phyloP scores from a whole-genome alignment of 1,140 invertebrate genomes.

The Leptinotarsa undecemlineata region DNA sequence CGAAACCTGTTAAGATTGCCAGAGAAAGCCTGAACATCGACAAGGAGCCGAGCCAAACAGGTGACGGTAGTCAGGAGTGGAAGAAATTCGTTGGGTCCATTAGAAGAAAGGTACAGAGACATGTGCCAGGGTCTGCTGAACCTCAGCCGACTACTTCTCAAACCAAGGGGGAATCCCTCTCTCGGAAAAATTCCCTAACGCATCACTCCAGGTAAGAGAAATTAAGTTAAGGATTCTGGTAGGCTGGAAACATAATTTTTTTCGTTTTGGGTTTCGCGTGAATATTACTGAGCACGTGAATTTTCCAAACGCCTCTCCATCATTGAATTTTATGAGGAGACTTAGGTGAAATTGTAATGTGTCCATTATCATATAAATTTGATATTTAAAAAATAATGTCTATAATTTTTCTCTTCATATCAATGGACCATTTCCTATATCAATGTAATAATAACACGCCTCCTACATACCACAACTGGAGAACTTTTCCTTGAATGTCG shows the following conservation, averaged over 20 bases:
- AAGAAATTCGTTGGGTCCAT: constrained; percentile 53
- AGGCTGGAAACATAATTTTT: background rate
- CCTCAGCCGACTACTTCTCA: constrained; percentile 32
- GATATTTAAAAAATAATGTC: too few species aligned
- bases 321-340: too few species aligned
- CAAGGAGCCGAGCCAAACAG: constrained; percentile 31
- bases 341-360: too few species aligned
- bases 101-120: constrained; percentile 50
- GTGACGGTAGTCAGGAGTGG: constrained; percentile 52
- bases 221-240: background rate
- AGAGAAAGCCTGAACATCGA: constrained; percentile 49
- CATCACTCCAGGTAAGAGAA: constrained; percentile 27
- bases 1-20: constrained; percentile 48
- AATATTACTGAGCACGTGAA: too few species aligned
- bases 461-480: too few species aligned
- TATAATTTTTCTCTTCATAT: too few species aligned
- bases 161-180: constrained; percentile 41
- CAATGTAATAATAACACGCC: too few species aligned
- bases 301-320: too few species aligned
- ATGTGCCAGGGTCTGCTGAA: constrained; percentile 45
- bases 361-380: too few species aligned
- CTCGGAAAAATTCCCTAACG: constrained; percentile 53
- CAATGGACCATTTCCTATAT: too few species aligned
- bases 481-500: too few species aligned
- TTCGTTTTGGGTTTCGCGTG: too few species aligned